These are phyloP conservation scores for Phyllostomus hastatus DNA, from an alignment of 2,113 vertebrate genomes.

Conservation along the genomic window DNA sequence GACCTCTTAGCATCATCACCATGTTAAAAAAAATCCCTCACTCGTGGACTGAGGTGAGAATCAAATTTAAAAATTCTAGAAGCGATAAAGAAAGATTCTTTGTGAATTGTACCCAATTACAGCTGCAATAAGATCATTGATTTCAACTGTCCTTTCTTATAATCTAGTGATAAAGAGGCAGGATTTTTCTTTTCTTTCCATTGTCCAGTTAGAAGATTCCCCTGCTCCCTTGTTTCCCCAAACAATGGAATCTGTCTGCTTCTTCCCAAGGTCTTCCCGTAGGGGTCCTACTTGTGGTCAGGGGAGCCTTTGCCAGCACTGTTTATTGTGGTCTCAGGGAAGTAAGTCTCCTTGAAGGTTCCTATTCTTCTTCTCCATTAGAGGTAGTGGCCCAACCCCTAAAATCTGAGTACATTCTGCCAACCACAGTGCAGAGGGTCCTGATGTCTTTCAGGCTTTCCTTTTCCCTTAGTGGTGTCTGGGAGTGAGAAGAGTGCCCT, in stretches of 20 bases:
- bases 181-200: background rate
- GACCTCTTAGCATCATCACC: background rate
- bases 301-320: background rate
- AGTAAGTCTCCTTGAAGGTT: background rate
- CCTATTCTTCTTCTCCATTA: background rate
- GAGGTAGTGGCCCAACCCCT: background rate
- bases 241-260: background rate
- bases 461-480: background rate
- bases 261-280: background rate
- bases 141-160: background rate
- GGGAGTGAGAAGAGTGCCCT: fast-evolving
- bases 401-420: background rate
- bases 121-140: background rate
- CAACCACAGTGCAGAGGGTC: background rate
- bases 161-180: background rate
- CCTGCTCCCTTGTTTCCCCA: background rate
- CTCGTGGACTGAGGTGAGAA: background rate
- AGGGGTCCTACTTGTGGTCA: background rate
- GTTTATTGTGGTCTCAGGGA: background rate
- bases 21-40: background rate
- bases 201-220: background rate
- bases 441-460: background rate
- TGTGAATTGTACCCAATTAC: background rate
- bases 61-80: background rate
- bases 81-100: background rate